Evolutionary conservation across 2,888 invertebrate species (phyloP), one percentile per base, ranked within the genome.

Genomic region (Eumerus sabulonum): DNA sequence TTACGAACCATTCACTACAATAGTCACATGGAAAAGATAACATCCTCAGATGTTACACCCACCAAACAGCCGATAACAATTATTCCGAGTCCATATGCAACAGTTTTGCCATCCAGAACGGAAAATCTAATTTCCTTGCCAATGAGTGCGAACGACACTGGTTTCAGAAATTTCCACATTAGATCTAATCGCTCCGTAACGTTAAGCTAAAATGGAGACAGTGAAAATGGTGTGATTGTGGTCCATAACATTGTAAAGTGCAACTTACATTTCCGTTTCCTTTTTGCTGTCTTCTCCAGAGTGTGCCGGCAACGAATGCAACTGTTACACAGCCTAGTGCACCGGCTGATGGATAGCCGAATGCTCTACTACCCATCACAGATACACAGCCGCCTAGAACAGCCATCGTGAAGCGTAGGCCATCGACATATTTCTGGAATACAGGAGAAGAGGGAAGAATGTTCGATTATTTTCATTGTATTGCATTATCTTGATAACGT

Each of bases 91-190:
- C 91, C 92, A 84, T 90, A 90, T 83, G 91, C 91, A 87, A 90
- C 88, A 66, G 89, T 89, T 81, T 85, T 84, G 44, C 84, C 85
- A 84, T 90, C 90, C 83, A 92, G 84, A 82, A 90, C 86, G 9
- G 84, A 84, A 62, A 94, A 90, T 86, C 93, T 90, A 66, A 95
- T 92, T 88, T 94, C 94, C 76, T 94, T 92, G 9, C 95, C 95
- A 84, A 95, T 95, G 48, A 95, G 90, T 17, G 93, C 93, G 85
- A 95, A 94, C 40, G 95, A 90, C 76, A 94, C 90, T 5, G 95
- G 95, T 85, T 95, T 94, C 84, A 94, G 91, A 63, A 95, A 90
- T 84, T 92, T 91, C 95, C 95, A 95, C 54, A 94, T 83, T 40
- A 91, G 86, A 60, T 91, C 90, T 50, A 92, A 90, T 16, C 91